Base-by-base conservation (phyloP, 2,113 vertebrate genomes). In the Leptosomus discolor region DNA sequence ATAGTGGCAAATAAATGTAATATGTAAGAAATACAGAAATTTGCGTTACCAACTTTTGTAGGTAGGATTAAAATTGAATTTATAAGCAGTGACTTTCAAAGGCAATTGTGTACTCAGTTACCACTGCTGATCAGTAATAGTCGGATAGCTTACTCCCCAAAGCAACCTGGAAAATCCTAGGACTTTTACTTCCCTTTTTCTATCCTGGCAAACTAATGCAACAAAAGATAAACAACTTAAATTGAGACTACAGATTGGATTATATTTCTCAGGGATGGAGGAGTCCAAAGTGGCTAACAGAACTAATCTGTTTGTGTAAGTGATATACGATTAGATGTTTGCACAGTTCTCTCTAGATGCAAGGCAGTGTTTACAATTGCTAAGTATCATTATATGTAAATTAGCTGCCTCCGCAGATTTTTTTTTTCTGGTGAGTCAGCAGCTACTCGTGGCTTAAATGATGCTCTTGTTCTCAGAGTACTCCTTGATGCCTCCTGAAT, bases 361-460 rank as follows among this genome's bases (percentile, higher is more conserved):
- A 46, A 27, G 9, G 37, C 84, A 82, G 36, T 83, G 57, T 85
- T 92, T 87, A 95, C 83, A 91, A 81, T 87, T 1, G 13, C 45
- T 36, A 73, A 95, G 53, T 57, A 82, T 45, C 7, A 0, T 76
- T 87, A 41, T 5, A 91, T 88, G 96, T 92, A 94, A 97, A 96
- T 95, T 5, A 90, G 81, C 94, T 94, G 85, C 74, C 85, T 94
- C 91, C 48, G 71, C 79, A 96, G 68, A 89, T 27, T 41, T n/a
- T 54, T 12, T 43, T 63, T 73, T 94, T 69, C 69, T 79, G 86
- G 58, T 83, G 70, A 96, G 87, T 96, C 97, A 96, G 94, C 89
- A 95, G 89, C 93, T 88, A 50, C 70, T 96, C 78, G 73, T 92
- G 15, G 84, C 74, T 90, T 73, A 94, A 94, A 89, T 22, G 69